Conservation (phyloP, 2,113 vertebrate species). For the Callocephalon fimbriatum region DNA sequence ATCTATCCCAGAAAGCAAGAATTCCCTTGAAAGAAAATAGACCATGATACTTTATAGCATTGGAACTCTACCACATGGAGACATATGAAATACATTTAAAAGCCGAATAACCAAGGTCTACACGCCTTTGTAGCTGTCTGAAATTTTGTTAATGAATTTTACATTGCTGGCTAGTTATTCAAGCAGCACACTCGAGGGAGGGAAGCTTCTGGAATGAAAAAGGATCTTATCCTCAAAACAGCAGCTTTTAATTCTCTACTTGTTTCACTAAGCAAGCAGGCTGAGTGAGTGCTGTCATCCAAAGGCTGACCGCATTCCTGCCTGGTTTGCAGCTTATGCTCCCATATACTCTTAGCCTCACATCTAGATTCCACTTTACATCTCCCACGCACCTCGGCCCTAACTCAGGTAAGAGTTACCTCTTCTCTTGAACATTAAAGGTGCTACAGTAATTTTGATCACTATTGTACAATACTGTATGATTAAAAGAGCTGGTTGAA, state of each 20-base stretch:
- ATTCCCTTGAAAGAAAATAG: neutral
- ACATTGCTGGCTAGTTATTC: neutral
- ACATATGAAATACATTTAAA: neutral
- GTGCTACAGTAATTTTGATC: neutral
- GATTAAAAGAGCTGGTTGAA: neutral
- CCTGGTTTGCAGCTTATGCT: neutral
- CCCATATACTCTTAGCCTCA: neutral
- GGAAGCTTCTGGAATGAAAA: constrained; percentile 27
- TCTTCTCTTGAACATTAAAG: neutral
- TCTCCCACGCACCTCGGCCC: neutral
- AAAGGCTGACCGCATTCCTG: neutral
- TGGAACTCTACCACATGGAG: neutral
- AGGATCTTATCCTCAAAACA: neutral
- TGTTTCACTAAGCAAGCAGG: neutral
- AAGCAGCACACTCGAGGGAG: neutral
- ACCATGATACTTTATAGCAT: neutral
- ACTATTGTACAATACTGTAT: neutral
- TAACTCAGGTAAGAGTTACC: neutral
- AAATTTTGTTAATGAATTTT: neutral
- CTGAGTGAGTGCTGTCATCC: neutral
- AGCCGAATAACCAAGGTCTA: neutral
- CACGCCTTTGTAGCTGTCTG: neutral
- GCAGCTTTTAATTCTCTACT: neutral
- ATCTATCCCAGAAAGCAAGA: constrained; percentile 3
- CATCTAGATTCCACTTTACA: neutral